Evolutionary conservation across 2,888 invertebrate genomes (phyloP).

Genomic region (Camptogramma bilineatum): DNA sequence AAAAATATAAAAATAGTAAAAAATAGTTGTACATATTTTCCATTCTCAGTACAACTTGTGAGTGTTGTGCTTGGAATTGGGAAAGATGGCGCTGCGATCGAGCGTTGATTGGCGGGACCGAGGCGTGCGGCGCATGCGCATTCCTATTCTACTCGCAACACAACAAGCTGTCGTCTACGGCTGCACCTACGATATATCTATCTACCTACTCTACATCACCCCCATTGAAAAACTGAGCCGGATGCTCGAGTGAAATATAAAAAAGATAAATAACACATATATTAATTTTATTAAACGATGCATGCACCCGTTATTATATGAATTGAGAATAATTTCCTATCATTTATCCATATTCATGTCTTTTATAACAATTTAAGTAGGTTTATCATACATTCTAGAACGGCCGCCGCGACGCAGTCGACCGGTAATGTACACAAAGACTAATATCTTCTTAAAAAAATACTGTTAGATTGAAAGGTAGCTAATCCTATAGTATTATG

Average conservation of each 20-base stretch:
- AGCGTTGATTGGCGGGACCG: conserved; percentile 22
- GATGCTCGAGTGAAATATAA: conserved; percentile 82
- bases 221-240: conserved; percentile 80
- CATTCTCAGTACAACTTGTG: conserved; percentile 73
- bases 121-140: conserved; percentile 19
- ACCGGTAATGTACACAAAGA: conserved; percentile 82
- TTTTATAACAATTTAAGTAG: conserved; percentile 82
- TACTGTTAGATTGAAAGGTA: conserved; percentile 86
- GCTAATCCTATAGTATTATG: conserved; percentile 82
- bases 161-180: conserved; percentile 56
- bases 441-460: conserved; percentile 86
- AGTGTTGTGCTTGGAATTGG: conserved; percentile 72
- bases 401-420: conserved; percentile 71
- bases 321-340: conserved; percentile 84
- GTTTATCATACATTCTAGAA: conserved; percentile 80
- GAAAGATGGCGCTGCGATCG: conserved; percentile 35
- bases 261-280: conserved; percentile 85
- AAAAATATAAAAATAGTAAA: conserved; percentile 85
- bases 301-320: conserved; percentile 84
- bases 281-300: conserved; percentile 78
- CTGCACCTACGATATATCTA: conserved; percentile 49
- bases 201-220: conserved; percentile 51
- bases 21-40: conserved; percentile 80
- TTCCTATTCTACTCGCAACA: conserved; percentile 36
- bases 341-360: conserved; percentile 81